These are phyloP conservation scores for Calephelis perditalis DNA, from an alignment of 2,888 invertebrate species.

Conservation along the genomic window DNA sequence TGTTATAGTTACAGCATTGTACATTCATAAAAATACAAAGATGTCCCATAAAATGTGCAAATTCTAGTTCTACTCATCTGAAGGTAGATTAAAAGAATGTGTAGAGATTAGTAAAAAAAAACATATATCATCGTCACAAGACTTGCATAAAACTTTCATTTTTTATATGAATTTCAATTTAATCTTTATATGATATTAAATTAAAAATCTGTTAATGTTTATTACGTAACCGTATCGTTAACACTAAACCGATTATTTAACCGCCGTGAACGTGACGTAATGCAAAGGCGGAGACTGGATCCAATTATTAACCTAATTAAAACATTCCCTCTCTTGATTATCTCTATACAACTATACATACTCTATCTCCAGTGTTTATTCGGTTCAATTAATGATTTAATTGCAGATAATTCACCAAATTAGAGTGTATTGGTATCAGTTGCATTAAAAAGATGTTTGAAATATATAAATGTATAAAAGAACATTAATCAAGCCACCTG, in stretches of 20 bases:
- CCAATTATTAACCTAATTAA: slow-evolving; percentile 60
- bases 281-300: slow-evolving; percentile 27
- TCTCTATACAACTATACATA: slow-evolving; percentile 28
- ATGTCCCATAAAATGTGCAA: too few relatives aligned
- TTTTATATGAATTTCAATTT: too few relatives aligned
- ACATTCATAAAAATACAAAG: too few relatives aligned
- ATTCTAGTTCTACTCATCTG: too few relatives aligned
- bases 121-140: too few relatives aligned
- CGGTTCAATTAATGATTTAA: slow-evolving; percentile 24
- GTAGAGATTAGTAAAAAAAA: too few relatives aligned
- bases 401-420: slow-evolving; percentile 23
- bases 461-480: slow-evolving; percentile 13
- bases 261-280: slow-evolving; percentile 37
- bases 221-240: slow-evolving; percentile 19
- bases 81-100: too few relatives aligned
- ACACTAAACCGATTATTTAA: slow-evolving; percentile 16
- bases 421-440: slow-evolving; percentile 17
- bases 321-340: slow-evolving; percentile 49
- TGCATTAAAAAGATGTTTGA: slow-evolving; percentile 6
- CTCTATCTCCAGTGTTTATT: slow-evolving; percentile 16
- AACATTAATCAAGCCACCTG: slow-evolving; percentile 14
- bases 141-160: too few relatives aligned
- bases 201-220: not conserved
- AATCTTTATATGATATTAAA: too few relatives aligned
- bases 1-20: too few relatives aligned